Base-by-base conservation (phyloP, 2,888 invertebrate species). In the Crepidodera aurea region DNA sequence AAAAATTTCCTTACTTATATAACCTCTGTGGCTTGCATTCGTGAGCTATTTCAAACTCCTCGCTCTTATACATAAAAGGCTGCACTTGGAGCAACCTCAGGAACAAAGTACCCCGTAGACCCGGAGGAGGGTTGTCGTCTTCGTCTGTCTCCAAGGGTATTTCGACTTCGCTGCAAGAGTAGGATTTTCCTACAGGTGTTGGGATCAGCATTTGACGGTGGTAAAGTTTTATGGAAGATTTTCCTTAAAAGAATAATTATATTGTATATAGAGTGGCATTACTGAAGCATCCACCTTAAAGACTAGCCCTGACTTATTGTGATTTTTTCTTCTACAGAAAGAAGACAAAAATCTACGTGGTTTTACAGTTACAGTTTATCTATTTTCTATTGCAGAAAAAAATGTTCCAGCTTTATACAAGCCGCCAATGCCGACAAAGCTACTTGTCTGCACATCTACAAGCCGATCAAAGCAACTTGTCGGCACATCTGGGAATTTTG, bases 181-280 rank as follows among this genome's bases (percentile, higher is more conserved):
- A 94, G 0, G 94, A 92, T 76, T 92, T 92, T 13, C 94, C 94
- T 6, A 94, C 92, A 0, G 94, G 94, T 0, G 94, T 94, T 0
- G 92, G 90, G 75, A 93, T 93, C 65, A 93, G 81, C 79, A 91
- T 85, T 3, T 87, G 83, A 37, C 80, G 81, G 69, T 83, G 83
- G 66, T 77, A 76, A 8, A 81, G 69, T 65, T 77, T 77, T 25
- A 81, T 75, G 1, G 75, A 69, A 4, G 65, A 62, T 57, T 77
- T 77, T 8, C 77, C 78, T 76, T 18, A 12, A 13, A n/a, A 27
- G 5, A 32, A 12, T 10, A 25, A 29, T 4, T 13, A 29, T 42
- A 29, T 13, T 15, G 8, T 12, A 10, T 10, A 7, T n/a, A n/a
- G n/a, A n/a, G n/a, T n/a, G n/a, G n/a, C n/a, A n/a, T n/a, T n/a